Base-by-base conservation (phyloP, 2,888 invertebrate species). In the Eudemis profundana region DNA sequence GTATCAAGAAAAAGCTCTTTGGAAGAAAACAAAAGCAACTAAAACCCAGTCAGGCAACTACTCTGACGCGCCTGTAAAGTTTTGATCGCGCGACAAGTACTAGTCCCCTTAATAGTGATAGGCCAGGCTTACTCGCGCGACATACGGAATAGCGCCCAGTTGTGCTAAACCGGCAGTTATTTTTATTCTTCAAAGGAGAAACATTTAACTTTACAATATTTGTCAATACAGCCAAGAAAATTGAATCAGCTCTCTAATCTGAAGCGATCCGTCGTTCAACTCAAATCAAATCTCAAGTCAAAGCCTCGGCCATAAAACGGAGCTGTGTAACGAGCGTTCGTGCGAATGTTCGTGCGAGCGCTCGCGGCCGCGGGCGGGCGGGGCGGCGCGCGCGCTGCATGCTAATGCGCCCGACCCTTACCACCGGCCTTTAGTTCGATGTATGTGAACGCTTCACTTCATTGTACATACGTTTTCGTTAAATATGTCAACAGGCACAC, bases 301-400 rank as follows among this genome's bases (percentile, higher is more conserved):
- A 19, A 36, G 47, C 17, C 47, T 29, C 27, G 14, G n/a, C 21
- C 42, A 27, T 57, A 64, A 59, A 50, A 61, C 5, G 15, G 54
- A 59, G 64, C 59, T 50, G 19, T 33, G 27, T 5, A 8, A 74
- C 72, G 74, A 75, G 66, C 74, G 77, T 74, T 77, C 73, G 65
- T 36, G 60, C 65, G 60, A 46, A 46, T 59, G 51, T 60, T 57
- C 59, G 29, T 46, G 54, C 44, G 62, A 46, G 36, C 33, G 17
- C 27, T 36, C 38, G 29, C 23, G 38, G 36, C 7, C 27, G 47
- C 19, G 38, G 27, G 59, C 73, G 56, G 74, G 73, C 68, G 66
- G 75, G 71, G 72, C 76, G 70, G 67, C 72, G 72, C 85, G 83
- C 78, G 82, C 72, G 73, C 75, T 79, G 86, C 84, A 86, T 86